Evolutionary conservation across 2,113 vertebrate genomes (phyloP).

Genomic region (Haplochromis burtoni): DNA sequence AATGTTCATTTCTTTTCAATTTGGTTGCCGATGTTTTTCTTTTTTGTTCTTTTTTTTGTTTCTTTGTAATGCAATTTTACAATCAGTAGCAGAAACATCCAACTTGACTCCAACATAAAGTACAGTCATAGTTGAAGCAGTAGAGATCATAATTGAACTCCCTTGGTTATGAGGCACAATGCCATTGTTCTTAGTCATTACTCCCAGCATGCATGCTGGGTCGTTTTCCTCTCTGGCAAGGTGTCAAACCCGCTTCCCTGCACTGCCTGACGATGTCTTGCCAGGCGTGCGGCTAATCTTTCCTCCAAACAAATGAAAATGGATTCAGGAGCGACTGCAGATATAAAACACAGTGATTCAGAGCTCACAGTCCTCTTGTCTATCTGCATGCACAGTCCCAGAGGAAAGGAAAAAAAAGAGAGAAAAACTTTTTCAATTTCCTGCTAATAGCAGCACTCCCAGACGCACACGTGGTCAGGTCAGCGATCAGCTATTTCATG

Average conservation of each 20-base stretch:
- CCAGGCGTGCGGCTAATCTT: slow-evolving; percentile 6
- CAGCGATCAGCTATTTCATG: neutral
- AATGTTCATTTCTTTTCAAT: neutral
- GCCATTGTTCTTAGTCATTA: slow-evolving; percentile 29
- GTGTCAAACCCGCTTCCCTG: slow-evolving; percentile 8
- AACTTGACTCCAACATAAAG: neutral
- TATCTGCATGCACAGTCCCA: neutral
- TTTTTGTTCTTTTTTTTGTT: neutral
- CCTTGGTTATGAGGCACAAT: neutral
- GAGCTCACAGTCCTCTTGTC: neutral
- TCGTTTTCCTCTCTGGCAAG: slow-evolving; percentile 15
- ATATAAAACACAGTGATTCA: slow-evolving; percentile 1
- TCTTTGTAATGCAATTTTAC: neutral
- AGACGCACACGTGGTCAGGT: neutral
- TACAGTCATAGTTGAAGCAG: neutral
- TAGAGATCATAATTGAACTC: slow-evolving; percentile 18
- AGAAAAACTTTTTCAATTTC: neutral
- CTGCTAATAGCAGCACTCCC: slow-evolving; percentile 1
- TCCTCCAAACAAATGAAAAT: slow-evolving; percentile 40
- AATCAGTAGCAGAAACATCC: neutral
- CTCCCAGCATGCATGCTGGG: slow-evolving; percentile 23
- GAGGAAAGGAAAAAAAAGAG: no score
- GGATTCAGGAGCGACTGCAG: slow-evolving; percentile 5
- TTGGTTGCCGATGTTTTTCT: neutral
- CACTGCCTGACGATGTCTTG: neutral